Percentiles rank a stretch among this genome's conserved stretches.
These are phyloP conservation scores for Drosophila kambysellisi DNA, from an alignment of 2,888 invertebrate genomes.

Conservation along the genomic window DNA sequence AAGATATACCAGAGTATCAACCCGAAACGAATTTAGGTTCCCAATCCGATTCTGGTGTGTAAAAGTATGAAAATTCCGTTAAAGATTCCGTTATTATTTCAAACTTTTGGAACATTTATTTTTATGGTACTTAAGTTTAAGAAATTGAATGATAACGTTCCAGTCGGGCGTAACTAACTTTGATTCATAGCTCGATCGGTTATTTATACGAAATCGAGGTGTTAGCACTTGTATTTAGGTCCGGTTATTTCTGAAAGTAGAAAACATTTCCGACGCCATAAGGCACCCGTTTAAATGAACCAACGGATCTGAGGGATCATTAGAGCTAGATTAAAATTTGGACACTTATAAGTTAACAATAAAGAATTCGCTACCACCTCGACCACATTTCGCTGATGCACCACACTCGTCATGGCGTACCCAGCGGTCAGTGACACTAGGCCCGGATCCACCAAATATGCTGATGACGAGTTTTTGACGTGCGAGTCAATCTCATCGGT, in stretches of 20 bases:
- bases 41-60: not conserved
- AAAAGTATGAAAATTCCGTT: not conserved
- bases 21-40: not conserved
- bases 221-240: no score
- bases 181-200: not conserved
- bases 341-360: no score
- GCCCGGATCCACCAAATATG: no score
- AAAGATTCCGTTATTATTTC: not conserved
- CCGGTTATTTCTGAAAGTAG: not conserved
- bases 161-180: not conserved
- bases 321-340: not conserved
- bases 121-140: not conserved
- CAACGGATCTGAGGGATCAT: fast-evolving
- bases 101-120: not conserved
- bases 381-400: no score
- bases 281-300: not conserved
- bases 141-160: not conserved
- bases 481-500: no score
- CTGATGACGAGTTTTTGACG: no score
- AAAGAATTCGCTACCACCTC: no score
- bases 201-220: not conserved
- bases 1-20: not conserved
- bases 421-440: no score
- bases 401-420: no score
- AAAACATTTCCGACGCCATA: not conserved